Evolutionary conservation across 2,797 vertebrate species (phyloP).

Genomic region (Pempheris klunzingeri): DNA sequence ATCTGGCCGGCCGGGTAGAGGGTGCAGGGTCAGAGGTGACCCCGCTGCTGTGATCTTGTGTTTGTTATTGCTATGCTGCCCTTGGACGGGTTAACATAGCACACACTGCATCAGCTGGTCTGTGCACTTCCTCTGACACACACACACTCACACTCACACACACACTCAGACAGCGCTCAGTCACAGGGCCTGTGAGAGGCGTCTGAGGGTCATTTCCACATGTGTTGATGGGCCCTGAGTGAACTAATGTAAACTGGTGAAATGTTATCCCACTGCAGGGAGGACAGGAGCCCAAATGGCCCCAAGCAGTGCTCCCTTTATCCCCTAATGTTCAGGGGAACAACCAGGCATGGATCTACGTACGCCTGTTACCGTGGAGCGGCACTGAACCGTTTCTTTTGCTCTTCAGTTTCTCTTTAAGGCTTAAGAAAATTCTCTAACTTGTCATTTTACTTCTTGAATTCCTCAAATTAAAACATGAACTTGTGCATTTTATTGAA

Average conservation of each 20-base stretch:
- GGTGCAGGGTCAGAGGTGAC: constrained; percentile 81
- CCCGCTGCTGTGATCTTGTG: constrained; percentile 83
- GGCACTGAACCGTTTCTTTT: neutral
- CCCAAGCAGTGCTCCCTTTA: constrained; percentile 17
- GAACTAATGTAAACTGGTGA: constrained; percentile 81
- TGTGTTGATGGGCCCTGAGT: constrained; percentile 77
- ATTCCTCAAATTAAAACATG: too few relatives aligned
- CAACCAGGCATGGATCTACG: neutral
- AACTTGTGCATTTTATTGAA: too few relatives aligned
- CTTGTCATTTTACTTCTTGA: neutral
- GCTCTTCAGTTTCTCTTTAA: neutral
- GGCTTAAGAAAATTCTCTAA: neutral
- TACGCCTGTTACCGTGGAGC: too few relatives aligned
- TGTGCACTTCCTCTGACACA: constrained; percentile 64
- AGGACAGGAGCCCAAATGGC: constrained; percentile 59
- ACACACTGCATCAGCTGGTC: constrained; percentile 74
- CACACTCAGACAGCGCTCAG: constrained; percentile 44
- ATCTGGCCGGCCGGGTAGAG: constrained; percentile 73
- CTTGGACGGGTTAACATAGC: constrained; percentile 87
- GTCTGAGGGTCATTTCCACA: constrained; percentile 76
- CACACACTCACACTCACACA: constrained; percentile 40
- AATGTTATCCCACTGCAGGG: constrained; percentile 74
- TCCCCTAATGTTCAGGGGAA: constrained; percentile 17
- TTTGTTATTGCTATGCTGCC: constrained; percentile 89
- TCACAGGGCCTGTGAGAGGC: constrained; percentile 28